Percentiles rank a stretch among this genome's conserved stretches.
Conservation (phyloP, 2,888 invertebrate genomes). For the Idaea dimidiata region DNA sequence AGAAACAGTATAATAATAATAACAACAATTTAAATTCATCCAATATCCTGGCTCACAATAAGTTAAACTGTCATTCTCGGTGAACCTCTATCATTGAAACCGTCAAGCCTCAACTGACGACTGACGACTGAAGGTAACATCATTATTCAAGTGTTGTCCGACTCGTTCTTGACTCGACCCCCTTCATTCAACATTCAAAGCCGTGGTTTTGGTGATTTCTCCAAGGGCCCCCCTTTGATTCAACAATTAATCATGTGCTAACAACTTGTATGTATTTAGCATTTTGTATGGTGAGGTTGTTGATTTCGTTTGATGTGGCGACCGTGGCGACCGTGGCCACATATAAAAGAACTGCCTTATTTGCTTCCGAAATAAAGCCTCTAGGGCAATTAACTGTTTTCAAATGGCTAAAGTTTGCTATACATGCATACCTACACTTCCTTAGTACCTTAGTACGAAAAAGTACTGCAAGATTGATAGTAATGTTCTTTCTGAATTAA, state of each 20-base stretch:
- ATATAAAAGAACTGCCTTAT: no score
- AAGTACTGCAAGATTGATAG: no score
- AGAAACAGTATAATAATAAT: no score
- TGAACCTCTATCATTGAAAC: not conserved
- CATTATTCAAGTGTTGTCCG: constrained; percentile 1
- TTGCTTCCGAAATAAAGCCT: no score
- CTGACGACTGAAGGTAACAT: not conserved
- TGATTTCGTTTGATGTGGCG: not conserved
- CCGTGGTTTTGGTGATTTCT: constrained; percentile 18
- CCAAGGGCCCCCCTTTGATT: constrained; percentile 14
- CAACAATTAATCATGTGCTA: constrained; percentile 16
- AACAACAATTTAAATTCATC: not conserved
- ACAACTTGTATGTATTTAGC: not conserved
- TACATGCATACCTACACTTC: no score
- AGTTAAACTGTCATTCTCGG: not conserved
- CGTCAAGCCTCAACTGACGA: not conserved
- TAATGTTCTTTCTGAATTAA: no score
- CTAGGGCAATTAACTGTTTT: no score
- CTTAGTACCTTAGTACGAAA: no score
- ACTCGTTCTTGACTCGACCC: not conserved
- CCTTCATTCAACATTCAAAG: not conserved
- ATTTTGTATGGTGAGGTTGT: not conserved
- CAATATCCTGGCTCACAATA: not conserved
- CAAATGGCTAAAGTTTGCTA: no score
- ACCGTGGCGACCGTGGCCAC: not conserved